Conservation (phyloP, 2,113 vertebrate species). For the Oreocharis arfaki region DNA sequence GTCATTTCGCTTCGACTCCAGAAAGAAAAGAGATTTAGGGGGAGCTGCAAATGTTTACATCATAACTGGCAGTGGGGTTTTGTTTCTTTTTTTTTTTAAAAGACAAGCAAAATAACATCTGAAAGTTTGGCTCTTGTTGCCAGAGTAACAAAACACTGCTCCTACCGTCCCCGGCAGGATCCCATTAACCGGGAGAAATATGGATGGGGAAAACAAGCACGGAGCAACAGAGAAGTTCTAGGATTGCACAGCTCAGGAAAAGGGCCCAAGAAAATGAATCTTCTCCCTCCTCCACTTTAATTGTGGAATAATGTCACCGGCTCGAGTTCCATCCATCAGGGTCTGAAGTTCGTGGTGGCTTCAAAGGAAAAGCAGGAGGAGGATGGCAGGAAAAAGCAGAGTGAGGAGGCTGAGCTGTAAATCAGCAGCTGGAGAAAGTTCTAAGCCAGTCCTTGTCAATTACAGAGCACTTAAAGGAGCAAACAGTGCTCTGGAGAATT, state of each 20-base stretch:
- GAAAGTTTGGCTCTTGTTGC: slow-evolving; percentile 55
- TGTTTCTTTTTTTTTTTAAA: background rate
- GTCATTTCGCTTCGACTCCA: background rate
- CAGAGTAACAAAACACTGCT: slow-evolving; percentile 61
- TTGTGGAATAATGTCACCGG: background rate
- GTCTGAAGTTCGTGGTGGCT: background rate
- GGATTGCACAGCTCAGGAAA: background rate
- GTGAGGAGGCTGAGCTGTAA: background rate
- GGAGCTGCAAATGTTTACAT: slow-evolving; percentile 48
- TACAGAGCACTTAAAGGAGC: background rate
- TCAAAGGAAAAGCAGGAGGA: background rate
- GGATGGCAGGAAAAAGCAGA: background rate
- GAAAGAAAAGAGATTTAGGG: background rate
- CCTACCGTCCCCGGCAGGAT: slow-evolving; percentile 3
- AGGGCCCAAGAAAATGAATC: background rate
- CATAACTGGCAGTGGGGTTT: slow-evolving; percentile 10
- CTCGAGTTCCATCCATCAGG: background rate
- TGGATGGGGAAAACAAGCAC: background rate
- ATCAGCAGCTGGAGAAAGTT: background rate
- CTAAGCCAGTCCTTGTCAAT: background rate
- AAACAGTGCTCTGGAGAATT: background rate
- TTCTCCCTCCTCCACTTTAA: background rate
- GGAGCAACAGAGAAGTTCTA: background rate
- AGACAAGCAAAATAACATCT: slow-evolving; percentile 32
- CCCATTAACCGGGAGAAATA: background rate